Evolutionary conservation across 1,140 invertebrate species (phyloP), one percentile per base, ranked within the genome.

Genomic region (Heliconius congener): DNA sequence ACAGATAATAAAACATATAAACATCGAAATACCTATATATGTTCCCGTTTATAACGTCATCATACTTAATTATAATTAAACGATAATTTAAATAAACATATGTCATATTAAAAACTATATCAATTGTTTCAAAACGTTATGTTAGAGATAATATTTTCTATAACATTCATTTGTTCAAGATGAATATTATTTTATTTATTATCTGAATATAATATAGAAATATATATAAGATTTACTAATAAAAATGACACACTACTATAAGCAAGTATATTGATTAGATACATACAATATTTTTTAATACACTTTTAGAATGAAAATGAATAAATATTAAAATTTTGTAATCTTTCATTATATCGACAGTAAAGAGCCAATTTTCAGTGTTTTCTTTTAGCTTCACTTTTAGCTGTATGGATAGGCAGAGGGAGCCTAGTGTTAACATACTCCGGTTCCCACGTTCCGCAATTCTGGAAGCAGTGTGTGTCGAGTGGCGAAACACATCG

Each of bases 11-110:
- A 42, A 27, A 42, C 34, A 37, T 34, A 34, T 8, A 37, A 37
- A 37, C 42, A 66, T 71, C 42, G 13, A 18, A 46, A 66, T 76
- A 70, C 23, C 60, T 76, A 46, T 30, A 2, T 30, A 6, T 50
- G 60, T 37, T 71, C 74, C 23, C 18, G 46, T 46, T 70, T 75
- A 46, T 71, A 42, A 46, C 37, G 74, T 70, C 74, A 76, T 76
- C 66, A 76, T 39, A 76, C 23, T 76, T 55, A 11, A 76, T 70
- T 76, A 39, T 0, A 39, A 19, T 39, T 39, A 23, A 74, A 55
- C 6, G 18, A 30, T 8, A 37, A 19, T 46, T 19, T 74, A 27
- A 52, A 55, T 74, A 37, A 57, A 57, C 2, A 60, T 39, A 19
- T 52, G 18, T 19, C 18, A 52, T 2, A 52, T 52, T 52, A 52